Evolutionary conservation across 2,888 invertebrate species (phyloP).

Genomic region (Polydrusus cervinus): DNA sequence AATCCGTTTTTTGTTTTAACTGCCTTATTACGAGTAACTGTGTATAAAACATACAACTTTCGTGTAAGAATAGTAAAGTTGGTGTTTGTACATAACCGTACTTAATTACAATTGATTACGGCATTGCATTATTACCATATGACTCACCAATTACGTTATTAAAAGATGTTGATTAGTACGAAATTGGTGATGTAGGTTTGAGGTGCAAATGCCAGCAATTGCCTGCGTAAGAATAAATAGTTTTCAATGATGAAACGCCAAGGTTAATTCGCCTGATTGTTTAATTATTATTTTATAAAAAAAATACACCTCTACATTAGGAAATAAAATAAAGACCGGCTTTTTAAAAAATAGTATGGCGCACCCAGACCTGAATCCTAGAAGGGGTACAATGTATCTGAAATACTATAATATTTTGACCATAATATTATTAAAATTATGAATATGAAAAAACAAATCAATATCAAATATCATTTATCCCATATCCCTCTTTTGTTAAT

Average conservation of each 20-base stretch:
- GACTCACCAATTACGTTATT: slow-evolving; percentile 34
- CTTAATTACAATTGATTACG: slow-evolving; percentile 13
- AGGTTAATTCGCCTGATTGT: background rate
- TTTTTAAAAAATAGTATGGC: too few species aligned
- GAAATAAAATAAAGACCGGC: too few species aligned
- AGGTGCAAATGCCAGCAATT: slow-evolving; percentile 33
- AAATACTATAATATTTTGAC: too few species aligned
- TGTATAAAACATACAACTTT: slow-evolving; percentile 3
- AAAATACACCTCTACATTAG: too few species aligned
- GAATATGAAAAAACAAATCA: too few species aligned
- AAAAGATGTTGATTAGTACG: slow-evolving; percentile 17
- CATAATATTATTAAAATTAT: too few species aligned
- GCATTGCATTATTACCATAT: slow-evolving; percentile 29
- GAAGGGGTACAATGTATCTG: too few species aligned
- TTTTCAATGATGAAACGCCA: background rate
- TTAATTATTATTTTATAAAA: background rate
- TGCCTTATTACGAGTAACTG: slow-evolving; percentile 7
- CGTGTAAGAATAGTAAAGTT: slow-evolving; percentile 12
- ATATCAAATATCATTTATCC: too few species aligned
- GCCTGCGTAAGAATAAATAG: background rate
- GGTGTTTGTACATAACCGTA: slow-evolving; percentile 21
- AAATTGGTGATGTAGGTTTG: slow-evolving; percentile 28
- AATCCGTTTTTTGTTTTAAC: slow-evolving; percentile 2
- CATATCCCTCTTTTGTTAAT: too few species aligned
- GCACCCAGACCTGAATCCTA: too few species aligned